These are phyloP conservation scores for Mormyrops attenuatus DNA, from an alignment of 2,797 vertebrate species.

Conservation along the genomic window DNA sequence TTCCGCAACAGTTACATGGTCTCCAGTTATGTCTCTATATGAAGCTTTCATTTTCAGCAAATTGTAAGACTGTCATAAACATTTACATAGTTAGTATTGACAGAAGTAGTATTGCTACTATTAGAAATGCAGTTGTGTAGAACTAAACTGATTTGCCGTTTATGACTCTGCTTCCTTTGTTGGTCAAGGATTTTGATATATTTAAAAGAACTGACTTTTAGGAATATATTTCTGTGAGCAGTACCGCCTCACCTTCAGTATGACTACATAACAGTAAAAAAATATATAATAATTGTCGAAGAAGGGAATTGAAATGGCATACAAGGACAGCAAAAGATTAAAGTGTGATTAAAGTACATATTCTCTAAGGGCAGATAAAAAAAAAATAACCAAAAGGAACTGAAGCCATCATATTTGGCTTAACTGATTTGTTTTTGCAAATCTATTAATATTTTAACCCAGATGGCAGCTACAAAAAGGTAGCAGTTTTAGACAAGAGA, in stretches of 20 bases:
- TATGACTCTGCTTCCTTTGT: neutral
- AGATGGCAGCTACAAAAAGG: constrained; percentile 38
- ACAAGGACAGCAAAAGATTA: constrained; percentile 10
- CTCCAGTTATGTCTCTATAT: neutral
- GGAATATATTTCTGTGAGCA: constrained; percentile 21
- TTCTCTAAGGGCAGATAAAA: constrained; percentile 31
- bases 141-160: neutral
- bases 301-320: constrained; percentile 13
- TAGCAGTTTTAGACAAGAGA: constrained; percentile 45
- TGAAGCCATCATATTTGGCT: constrained; percentile 24
- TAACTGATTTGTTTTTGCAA: constrained; percentile 47
- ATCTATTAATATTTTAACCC: constrained; percentile 53
- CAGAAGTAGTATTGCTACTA: neutral
- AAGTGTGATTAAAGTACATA: constrained; percentile 41
- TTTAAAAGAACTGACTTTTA: constrained; percentile 12
- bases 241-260: neutral
- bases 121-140: neutral
- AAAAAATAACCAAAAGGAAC: constrained; percentile 22
- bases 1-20: neutral
- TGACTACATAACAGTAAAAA: neutral
- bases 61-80: neutral
- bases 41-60: neutral
- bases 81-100: neutral
- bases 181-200: neutral
- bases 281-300: neutral